Base-by-base conservation (phyloP, 2,113 vertebrate species). In the Lagenorhynchus albirostris region DNA sequence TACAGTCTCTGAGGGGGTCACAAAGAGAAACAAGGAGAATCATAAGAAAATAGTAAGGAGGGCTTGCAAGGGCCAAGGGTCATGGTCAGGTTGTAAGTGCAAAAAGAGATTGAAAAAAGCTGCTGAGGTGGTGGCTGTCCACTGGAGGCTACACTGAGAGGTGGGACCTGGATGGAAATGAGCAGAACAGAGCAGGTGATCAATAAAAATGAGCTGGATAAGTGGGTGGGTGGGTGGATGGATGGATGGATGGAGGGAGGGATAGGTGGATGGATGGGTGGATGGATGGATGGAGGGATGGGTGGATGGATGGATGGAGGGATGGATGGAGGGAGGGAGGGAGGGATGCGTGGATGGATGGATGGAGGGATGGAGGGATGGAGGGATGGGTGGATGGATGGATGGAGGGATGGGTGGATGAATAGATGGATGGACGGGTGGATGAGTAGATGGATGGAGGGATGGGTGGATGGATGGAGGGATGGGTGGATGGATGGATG, bases 361-460 rank as follows among this genome's bases (percentile, higher is more conserved):
- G 20, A 0, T 70, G 3, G 29, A 12, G 50, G 14, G 2, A 1
- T 6, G 4, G 15, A 2, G 60, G 13, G 3, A 0, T 53, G 14
- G 14, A 11, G 6, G 17, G 5, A 3, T 26, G 21, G 36, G 1
- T 47, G 18, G 29, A 1, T 58, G 29, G 17, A 3, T 38, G 13
- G 25, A 3, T n/a, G 4, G 29, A 1, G 10, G 5, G 2, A 0
- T 7, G 20, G 14, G 0, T 58, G 0, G 31, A 5, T 68, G 50
- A 12, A 3, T 25, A 10, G 44, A 0, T 0, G 1, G 6, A 14
- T 53, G 4, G 21, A 0, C 10, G 18, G 1, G 0, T 23, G 1
- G 29, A 3, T n/a, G 3, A 1, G 2, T 41, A 17, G 47, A 0
- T 58, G 17, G 55, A 15, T 67, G 0, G 12, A 21, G 29, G 47